These are phyloP conservation scores for Progne subis DNA, from an alignment of 2,113 vertebrate genomes.

Conservation along the genomic window DNA sequence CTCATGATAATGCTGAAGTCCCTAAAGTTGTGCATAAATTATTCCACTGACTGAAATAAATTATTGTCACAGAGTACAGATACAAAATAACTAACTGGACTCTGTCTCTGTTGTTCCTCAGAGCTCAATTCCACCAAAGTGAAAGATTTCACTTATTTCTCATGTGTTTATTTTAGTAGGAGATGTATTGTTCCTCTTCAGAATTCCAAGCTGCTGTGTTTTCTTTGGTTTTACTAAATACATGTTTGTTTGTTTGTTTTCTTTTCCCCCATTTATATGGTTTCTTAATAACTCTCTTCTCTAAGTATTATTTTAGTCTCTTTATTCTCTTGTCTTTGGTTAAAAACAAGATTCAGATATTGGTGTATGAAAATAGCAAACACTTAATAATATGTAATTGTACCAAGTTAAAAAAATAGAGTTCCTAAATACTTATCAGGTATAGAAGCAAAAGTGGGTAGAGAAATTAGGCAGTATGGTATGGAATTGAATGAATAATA, in stretches of 20 bases:
- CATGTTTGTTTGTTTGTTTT: too few species aligned
- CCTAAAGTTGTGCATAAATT: background rate
- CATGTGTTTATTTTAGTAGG: background rate
- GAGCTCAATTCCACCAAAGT: background rate
- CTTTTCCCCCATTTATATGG: background rate
- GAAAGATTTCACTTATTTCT: background rate
- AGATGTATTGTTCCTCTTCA: background rate
- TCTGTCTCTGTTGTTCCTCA: background rate
- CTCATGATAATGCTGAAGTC: background rate
- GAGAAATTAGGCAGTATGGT: background rate
- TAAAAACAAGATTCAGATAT: background rate
- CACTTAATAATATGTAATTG: background rate
- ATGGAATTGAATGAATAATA: background rate
- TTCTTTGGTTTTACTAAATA: background rate
- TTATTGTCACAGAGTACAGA: background rate
- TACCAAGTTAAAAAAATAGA: background rate
- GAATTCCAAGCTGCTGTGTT: background rate
- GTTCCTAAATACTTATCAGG: background rate
- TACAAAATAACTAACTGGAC: background rate
- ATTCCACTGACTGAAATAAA: background rate
- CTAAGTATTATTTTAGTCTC: background rate
- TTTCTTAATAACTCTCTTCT: background rate
- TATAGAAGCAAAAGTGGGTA: background rate
- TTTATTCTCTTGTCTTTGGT: background rate
- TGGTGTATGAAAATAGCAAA: background rate